Percentiles rank a stretch among this genome's conserved stretches.
Conservation (phyloP, 2,888 invertebrate genomes). For the Crematogaster levior region DNA sequence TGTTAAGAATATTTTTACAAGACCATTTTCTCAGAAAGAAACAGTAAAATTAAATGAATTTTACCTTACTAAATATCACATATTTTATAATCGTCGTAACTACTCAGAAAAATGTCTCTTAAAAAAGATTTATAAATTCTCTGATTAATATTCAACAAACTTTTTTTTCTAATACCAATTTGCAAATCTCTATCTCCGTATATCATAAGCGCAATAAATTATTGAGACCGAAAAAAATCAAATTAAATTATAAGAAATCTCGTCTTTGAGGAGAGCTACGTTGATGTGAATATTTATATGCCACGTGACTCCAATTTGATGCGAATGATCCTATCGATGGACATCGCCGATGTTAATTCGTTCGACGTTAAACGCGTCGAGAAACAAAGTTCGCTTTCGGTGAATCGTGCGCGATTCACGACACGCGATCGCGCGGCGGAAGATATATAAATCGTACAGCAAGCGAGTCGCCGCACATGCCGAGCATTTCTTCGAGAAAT, state of each 20-base stretch:
- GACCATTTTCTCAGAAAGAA: no score
- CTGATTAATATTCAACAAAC: not conserved
- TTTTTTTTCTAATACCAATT: not conserved
- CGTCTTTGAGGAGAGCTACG: not conserved
- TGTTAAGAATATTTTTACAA: no score
- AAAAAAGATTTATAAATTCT: not conserved
- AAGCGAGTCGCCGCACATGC: conserved; percentile 29
- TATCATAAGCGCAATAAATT: not conserved
- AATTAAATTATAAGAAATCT: not conserved
- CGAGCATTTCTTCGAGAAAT: conserved; percentile 58
- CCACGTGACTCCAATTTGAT: not conserved
- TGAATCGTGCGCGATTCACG: conserved; percentile 42
- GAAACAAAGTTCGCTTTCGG: conserved; percentile 10
- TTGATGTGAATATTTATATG: conserved; percentile 13
- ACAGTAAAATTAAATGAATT: not conserved
- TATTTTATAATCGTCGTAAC: not conserved
- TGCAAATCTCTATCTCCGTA: not conserved
- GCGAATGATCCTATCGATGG: not conserved
- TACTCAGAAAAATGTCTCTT: not conserved
- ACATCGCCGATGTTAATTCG: not conserved
- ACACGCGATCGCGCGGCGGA: conserved; percentile 60
- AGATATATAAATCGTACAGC: conserved; percentile 41
- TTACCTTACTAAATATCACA: not conserved
- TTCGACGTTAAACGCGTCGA: conserved; percentile 6
- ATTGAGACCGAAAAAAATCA: not conserved